A percentile compares a stretch with the other conserved stretches of the same genome.
These are phyloP conservation scores for Scyliorhinus canicula DNA, from an alignment of 2,797 vertebrate species.

Conservation along the genomic window DNA sequence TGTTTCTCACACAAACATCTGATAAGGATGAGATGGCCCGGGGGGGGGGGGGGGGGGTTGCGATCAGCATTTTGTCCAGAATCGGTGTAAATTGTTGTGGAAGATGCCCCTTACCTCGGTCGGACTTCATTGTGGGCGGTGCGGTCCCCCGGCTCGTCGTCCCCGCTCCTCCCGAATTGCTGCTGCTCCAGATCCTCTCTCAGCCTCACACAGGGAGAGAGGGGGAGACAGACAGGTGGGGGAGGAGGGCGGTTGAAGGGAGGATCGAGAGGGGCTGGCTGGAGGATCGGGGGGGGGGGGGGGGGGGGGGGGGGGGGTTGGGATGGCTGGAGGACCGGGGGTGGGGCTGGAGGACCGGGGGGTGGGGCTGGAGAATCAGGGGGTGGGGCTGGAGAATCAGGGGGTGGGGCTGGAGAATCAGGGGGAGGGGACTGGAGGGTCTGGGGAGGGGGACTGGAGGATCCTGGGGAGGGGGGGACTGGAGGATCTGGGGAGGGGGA, in stretches of 20 bases:
- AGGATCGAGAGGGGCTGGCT: slow-evolving; percentile 46
- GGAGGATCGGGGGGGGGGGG: slow-evolving; percentile 42
- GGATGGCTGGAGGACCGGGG: no score
- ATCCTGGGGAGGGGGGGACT: no score
- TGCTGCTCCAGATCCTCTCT: slow-evolving; percentile 47
- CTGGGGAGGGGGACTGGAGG: no score
- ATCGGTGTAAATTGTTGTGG: neutral
- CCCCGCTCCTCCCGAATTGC: neutral
- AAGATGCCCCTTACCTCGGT: slow-evolving; percentile 73
- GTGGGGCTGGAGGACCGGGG: no score
- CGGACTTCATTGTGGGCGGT: slow-evolving; percentile 77
- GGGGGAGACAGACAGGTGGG: slow-evolving; percentile 45
- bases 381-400: no score
- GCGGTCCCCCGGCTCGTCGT: neutral
- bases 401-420: no score
- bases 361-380: no score
- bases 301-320: no score
- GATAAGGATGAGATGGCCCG: neutral
- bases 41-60: no score
- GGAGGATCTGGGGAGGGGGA: no score
- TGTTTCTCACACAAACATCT: neutral
- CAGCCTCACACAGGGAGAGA: slow-evolving; percentile 42
- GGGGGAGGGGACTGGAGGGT: no score
- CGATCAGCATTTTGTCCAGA: neutral
- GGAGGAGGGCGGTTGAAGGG: slow-evolving; percentile 1